Percentiles rank a stretch among this genome's conserved stretches.
These are phyloP conservation scores for Rhogogaster chlorosoma DNA, from an alignment of 2,888 invertebrate genomes.

Conservation along the genomic window DNA sequence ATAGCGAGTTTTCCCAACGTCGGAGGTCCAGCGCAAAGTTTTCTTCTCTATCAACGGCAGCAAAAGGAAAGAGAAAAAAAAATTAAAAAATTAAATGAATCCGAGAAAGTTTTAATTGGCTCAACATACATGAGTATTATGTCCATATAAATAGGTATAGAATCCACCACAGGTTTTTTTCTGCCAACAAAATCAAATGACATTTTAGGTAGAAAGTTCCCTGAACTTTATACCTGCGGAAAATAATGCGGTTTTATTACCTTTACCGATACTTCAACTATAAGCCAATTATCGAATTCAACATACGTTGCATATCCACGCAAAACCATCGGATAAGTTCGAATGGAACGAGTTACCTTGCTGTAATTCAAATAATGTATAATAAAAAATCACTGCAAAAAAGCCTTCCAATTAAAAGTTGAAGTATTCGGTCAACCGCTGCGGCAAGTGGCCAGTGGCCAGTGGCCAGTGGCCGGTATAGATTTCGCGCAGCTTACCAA, in stretches of 20 bases:
- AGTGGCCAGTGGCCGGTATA: background rate
- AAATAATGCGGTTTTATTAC: background rate
- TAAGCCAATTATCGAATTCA: background rate
- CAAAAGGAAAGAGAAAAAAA: background rate
- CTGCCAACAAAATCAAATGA: background rate
- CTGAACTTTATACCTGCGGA: background rate
- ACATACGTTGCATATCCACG: background rate
- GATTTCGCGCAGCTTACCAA: background rate
- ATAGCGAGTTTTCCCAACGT: constrained; percentile 1
- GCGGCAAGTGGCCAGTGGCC: background rate
- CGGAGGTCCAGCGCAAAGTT: background rate
- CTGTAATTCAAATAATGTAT: background rate
- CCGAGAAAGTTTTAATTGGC: constrained; percentile 33
- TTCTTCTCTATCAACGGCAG: background rate
- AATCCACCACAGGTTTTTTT: background rate
- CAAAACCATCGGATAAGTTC: background rate
- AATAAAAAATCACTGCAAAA: background rate
- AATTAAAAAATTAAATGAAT: background rate
- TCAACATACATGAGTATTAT: background rate
- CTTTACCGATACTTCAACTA: background rate
- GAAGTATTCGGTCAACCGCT: background rate
- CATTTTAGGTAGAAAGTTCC: background rate
- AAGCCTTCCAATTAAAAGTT: background rate
- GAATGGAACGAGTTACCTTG: background rate
- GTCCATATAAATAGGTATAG: background rate